Evolutionary conservation across 1,140 invertebrate species (phyloP), one percentile per base, ranked within the genome.

Genomic region (Adelges cooleyi): DNA sequence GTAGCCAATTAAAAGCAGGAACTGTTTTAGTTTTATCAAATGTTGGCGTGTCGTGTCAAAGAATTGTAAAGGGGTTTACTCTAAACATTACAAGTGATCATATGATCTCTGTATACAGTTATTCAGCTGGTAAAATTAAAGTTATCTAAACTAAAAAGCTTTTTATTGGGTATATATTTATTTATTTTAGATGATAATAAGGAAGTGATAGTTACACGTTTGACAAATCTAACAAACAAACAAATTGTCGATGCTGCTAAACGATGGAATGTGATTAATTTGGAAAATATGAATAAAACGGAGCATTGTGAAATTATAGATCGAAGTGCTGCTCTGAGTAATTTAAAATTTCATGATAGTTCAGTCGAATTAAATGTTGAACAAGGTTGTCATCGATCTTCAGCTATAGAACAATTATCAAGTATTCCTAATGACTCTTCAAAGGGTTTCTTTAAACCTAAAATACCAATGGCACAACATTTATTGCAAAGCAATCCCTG

Each of bases 31-130:
- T 67, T 33, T 33, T 67, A 49, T 29, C 36, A 20, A 54, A 67
- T 22, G 66, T 59, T 17, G 54, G 66, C 9, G 36, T 67, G 4
- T 40, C 36, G 6, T 59, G 66, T 42, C 53, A 59, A 49, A 59
- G 36, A 22, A 67, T 59, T 40, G 33, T 56, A 4, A 59, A 49
- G 11, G 38, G 54, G 27, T 50, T 67, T 25, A 59, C 53, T 25
- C 25, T 67, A 6, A 67, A 67, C 23, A 56, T 67, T 10, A 67
- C 66, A 17, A 51, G 29, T 50, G 54, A 67, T 49, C 53, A 67
- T 40, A 36, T 67, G 23, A 38, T 67, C 15, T 46, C 52, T 11
- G 46, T 67, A 27, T 67, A 67, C 17, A 67, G 52, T 50, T 40
- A 17, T 25, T 56, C 52, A 20, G 9, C 48, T 25, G 54, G 66